Conservation (phyloP, 2,888 invertebrate genomes). For the Leucozona laternaria region DNA sequence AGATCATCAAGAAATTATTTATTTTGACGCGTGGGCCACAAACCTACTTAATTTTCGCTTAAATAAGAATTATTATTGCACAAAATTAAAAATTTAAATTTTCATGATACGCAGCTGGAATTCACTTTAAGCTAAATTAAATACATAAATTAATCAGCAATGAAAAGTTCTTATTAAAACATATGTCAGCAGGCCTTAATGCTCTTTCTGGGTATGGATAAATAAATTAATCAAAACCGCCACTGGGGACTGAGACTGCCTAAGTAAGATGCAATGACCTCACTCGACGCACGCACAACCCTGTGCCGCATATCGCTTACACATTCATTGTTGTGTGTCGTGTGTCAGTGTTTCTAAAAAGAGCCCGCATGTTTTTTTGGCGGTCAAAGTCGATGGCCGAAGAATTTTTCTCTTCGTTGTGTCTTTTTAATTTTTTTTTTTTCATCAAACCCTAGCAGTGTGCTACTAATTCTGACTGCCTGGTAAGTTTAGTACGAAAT, state of each 20-base stretch:
- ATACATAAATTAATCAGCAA: too few relatives aligned
- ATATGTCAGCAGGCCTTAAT: too few relatives aligned
- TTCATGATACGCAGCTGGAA: too few relatives aligned
- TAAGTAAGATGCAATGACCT: background rate
- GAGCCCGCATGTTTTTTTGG: constrained; percentile 17
- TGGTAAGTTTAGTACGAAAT: constrained; percentile 73
- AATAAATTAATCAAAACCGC: background rate
- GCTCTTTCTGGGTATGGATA: background rate
- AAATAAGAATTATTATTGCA: too few relatives aligned
- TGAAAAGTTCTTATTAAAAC: too few relatives aligned
- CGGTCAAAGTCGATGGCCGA: constrained; percentile 49
- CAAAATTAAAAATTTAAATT: too few relatives aligned
- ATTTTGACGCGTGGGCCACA: too few relatives aligned
- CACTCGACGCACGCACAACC: background rate
- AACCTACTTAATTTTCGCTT: too few relatives aligned
- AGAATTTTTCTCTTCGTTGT: background rate
- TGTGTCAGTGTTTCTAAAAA: background rate
- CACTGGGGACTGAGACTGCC: background rate
- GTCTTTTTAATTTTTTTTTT: constrained; percentile 1
- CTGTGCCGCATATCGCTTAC: background rate
- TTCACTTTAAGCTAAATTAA: too few relatives aligned
- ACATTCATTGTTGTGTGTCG: background rate
- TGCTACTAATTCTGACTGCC: constrained; percentile 48
- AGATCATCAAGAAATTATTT: too few relatives aligned
- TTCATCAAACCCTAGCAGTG: background rate